Evolutionary conservation across 2,888 invertebrate genomes (phyloP).

Genomic region (Homarus gammarus): DNA sequence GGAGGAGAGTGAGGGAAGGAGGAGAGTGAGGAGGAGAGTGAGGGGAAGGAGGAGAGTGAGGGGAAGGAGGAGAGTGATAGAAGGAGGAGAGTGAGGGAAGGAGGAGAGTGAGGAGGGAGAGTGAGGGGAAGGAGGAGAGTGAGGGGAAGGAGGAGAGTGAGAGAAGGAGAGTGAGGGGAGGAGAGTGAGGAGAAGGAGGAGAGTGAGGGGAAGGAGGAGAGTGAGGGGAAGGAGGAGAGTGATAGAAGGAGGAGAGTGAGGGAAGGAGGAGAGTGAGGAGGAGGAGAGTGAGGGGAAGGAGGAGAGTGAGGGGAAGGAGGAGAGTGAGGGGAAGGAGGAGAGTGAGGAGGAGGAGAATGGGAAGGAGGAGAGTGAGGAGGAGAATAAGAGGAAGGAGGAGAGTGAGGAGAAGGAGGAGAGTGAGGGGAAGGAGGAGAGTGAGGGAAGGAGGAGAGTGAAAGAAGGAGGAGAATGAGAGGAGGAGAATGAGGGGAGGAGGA

Average conservation of each 20-base stretch:
- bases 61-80: slow-evolving; percentile 4
- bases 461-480: neutral
- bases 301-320: too few relatives aligned
- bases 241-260: neutral
- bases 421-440: too few relatives aligned
- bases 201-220: too few relatives aligned
- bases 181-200: too few relatives aligned
- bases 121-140: neutral
- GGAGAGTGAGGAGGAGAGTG: neutral
- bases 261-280: too few relatives aligned
- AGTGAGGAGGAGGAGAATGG: neutral
- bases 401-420: too few relatives aligned
- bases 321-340: too few relatives aligned
- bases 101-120: neutral
- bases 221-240: too few relatives aligned
- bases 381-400: neutral
- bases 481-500: neutral
- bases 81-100: neutral
- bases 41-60: neutral
- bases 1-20: neutral
- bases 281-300: too few relatives aligned
- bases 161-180: too few relatives aligned
- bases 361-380: neutral
- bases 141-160: too few relatives aligned
- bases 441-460: too few relatives aligned